phyloP scores from a whole-genome alignment of 2,113 vertebrate genomes.

The Nyctibius bracteatus region DNA sequence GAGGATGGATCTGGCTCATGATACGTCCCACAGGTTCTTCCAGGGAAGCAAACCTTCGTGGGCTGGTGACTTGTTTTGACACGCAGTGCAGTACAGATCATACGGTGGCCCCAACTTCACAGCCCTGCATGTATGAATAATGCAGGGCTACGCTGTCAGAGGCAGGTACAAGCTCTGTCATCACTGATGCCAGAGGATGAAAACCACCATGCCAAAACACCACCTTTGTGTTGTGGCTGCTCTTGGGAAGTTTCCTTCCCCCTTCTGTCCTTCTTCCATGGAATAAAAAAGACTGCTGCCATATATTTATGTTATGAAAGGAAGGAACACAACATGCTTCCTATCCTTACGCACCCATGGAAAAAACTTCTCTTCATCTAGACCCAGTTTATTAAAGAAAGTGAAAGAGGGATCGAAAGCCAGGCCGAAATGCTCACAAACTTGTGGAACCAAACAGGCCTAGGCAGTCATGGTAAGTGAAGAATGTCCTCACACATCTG shows the following conservation, averaged over 20 bases:
- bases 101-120: background rate
- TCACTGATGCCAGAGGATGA: background rate
- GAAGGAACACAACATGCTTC: background rate
- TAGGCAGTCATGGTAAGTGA: background rate
- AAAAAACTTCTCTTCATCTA: background rate
- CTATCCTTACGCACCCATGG: accelerated
- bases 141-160: background rate
- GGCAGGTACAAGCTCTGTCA: background rate
- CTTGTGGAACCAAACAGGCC: background rate
- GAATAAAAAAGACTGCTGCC: accelerated
- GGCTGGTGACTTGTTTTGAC: background rate
- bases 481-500: background rate
- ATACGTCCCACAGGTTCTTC: background rate
- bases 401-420: background rate
- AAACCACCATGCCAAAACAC: background rate
- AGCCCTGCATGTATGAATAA: background rate
- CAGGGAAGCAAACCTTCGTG: background rate
- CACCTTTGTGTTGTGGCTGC: background rate
- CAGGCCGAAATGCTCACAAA: background rate
- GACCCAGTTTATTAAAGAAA: background rate
- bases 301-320: background rate
- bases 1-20: background rate
- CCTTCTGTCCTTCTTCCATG: background rate
- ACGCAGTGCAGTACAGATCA: background rate
- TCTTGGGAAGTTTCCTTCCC: background rate